These are phyloP conservation scores for Dryobotodes eremita DNA, from an alignment of 2,888 invertebrate species.

Conservation along the genomic window DNA sequence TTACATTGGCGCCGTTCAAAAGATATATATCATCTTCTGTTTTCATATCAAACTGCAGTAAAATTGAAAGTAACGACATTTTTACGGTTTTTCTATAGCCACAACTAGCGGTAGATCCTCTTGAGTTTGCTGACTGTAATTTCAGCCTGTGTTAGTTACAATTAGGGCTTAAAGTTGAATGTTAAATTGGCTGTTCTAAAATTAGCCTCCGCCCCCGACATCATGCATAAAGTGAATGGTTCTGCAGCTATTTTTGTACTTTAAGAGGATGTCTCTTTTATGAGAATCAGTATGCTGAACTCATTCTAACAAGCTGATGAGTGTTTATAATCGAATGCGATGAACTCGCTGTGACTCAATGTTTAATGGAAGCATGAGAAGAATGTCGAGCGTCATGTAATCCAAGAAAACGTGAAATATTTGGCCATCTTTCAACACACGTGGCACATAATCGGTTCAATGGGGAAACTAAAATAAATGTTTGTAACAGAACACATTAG, in stretches of 20 bases:
- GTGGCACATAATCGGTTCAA: constrained; percentile 39
- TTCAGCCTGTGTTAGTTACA: constrained; percentile 29
- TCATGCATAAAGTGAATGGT: constrained; percentile 68
- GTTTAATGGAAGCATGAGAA: constrained; percentile 26
- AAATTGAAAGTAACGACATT: constrained; percentile 37
- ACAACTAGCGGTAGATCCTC: constrained; percentile 17
- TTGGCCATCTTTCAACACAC: constrained; percentile 61
- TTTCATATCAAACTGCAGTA: constrained; percentile 38
- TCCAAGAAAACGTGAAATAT: constrained; percentile 41
- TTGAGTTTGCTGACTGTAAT: constrained; percentile 24
- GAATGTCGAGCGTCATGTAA: constrained; percentile 37
- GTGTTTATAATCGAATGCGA: constrained; percentile 24
- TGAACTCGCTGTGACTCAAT: constrained; percentile 45
- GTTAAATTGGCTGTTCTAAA: constrained; percentile 69
- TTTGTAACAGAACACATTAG: constrained; percentile 9
- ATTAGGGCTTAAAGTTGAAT: constrained; percentile 61
- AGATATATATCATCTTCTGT: constrained; percentile 49
- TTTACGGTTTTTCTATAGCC: constrained; percentile 52
- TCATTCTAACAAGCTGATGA: constrained; percentile 46
- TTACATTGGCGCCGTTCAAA: constrained; percentile 31
- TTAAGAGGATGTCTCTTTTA: constrained; percentile 76
- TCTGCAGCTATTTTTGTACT: constrained; percentile 74
- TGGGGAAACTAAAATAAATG: constrained; percentile 48
- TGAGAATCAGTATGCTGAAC: constrained; percentile 61
- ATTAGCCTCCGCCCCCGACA: constrained; percentile 74